Evolutionary conservation across 2,888 invertebrate species (phyloP).

Genomic region (Phyllotreta striolata): DNA sequence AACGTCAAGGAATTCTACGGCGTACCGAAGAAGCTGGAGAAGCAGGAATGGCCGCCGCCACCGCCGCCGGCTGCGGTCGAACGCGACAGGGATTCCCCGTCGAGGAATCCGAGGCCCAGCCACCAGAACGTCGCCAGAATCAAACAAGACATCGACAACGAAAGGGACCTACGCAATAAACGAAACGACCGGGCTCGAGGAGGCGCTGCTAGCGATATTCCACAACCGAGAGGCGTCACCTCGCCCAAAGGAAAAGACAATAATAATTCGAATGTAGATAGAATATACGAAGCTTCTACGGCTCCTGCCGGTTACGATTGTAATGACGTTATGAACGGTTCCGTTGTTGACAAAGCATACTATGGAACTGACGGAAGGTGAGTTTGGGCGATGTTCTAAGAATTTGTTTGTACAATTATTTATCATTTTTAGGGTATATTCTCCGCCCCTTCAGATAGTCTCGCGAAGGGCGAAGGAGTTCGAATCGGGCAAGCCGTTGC

Average conservation of each 20-base stretch:
- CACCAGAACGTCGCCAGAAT: constrained; percentile 63
- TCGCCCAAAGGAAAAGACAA: constrained; percentile 44
- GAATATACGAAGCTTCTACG: constrained; percentile 49
- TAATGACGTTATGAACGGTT: constrained; percentile 42
- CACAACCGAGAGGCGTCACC: constrained; percentile 47
- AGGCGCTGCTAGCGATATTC: constrained; percentile 34
- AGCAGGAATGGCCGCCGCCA: constrained; percentile 75
- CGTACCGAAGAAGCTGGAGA: constrained; percentile 79
- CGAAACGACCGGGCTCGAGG: constrained; percentile 39
- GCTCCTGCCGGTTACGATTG: constrained; percentile 49
- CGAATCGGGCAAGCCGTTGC: constrained; percentile 70
- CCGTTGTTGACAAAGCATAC: constrained; percentile 38
- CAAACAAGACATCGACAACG: constrained; percentile 61
- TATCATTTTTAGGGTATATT: constrained; percentile 51
- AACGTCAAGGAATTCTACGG: constrained; percentile 74
- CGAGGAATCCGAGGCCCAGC: constrained; percentile 59
- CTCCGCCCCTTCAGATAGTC: constrained; percentile 70
- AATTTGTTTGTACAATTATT: not conserved
- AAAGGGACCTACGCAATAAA: constrained; percentile 53
- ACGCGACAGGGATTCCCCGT: constrained; percentile 61
- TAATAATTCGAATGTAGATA: constrained; percentile 33
- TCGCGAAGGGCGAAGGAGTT: constrained; percentile 78
- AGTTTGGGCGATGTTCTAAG: constrained; percentile 1
- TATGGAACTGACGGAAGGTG: constrained; percentile 44
- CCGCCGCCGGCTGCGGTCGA: constrained; percentile 66